Percentiles rank a stretch among this genome's conserved stretches.
phyloP scores from a whole-genome alignment of 2,113 vertebrate species.

The Litocranius walleri region DNA sequence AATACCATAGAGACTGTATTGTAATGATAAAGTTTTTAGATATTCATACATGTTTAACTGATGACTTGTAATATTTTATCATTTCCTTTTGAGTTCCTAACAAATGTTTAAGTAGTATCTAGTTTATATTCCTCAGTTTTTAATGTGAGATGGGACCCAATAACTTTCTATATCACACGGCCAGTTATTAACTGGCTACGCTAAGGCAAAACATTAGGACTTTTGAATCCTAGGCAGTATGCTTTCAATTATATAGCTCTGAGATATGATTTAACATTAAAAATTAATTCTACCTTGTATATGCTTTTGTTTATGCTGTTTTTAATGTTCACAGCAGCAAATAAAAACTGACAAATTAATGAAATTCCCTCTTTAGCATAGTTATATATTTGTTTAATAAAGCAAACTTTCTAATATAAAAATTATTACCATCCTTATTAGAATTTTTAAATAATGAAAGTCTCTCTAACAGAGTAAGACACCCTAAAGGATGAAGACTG shows the following conservation, averaged over 20 bases:
- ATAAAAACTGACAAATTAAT: neutral
- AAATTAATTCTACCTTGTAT: neutral
- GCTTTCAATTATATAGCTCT: neutral
- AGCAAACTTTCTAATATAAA: neutral
- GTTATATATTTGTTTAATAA: neutral
- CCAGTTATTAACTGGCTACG: neutral
- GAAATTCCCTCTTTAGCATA: neutral
- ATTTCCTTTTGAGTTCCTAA: neutral
- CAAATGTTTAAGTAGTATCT: neutral
- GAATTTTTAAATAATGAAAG: conserved; percentile 26
- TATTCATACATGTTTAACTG: neutral
- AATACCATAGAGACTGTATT: neutral
- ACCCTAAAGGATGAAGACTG: neutral
- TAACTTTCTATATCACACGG: neutral
- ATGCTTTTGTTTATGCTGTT: neutral
- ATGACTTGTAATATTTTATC: neutral
- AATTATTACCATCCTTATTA: neutral
- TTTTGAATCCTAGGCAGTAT: neutral
- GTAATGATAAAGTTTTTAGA: neutral
- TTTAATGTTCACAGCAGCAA: neutral
- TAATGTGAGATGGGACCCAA: neutral
- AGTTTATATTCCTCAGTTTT: neutral
- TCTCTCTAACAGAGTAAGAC: neutral
- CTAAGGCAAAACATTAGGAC: neutral
- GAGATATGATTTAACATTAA: neutral